Percentiles rank a stretch among this genome's conserved stretches.
phyloP scores from a whole-genome alignment of 1,140 invertebrate genomes.

The Drosophila bocqueti region DNA sequence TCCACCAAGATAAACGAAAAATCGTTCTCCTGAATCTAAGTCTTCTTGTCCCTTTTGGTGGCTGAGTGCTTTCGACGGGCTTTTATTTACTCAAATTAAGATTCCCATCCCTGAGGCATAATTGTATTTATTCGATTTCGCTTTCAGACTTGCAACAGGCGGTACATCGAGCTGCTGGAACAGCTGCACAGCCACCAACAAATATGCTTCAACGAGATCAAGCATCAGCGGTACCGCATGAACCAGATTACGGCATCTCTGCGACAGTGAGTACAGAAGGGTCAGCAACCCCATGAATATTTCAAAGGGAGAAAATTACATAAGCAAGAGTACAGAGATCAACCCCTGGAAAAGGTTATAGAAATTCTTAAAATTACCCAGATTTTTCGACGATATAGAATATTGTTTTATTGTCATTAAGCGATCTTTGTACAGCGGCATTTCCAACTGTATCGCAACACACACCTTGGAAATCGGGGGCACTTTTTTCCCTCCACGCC shows the following conservation, averaged over 20 bases:
- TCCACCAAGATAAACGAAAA: background rate
- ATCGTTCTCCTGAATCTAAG: background rate
- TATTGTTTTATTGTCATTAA: background rate
- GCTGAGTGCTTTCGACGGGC: background rate
- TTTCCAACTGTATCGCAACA: conserved; percentile 4
- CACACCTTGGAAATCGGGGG: conserved; percentile 18
- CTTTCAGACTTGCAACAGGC: conserved; percentile 89
- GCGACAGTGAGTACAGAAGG: conserved; percentile 88
- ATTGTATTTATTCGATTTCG: background rate
- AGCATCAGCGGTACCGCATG: conserved; percentile 95
- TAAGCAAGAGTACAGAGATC: background rate
- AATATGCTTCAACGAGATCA: conserved; percentile 94
- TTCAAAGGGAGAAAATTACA: background rate
- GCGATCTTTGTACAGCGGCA: conserved; percentile 20
- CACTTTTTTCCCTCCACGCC: conserved; percentile 14
- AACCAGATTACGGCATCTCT: conserved; percentile 91
- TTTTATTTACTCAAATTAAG: conserved; percentile 8
- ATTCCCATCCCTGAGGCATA: background rate
- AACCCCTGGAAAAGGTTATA: background rate
- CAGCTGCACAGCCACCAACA: conserved; percentile 93
- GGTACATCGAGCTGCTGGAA: conserved; percentile 93
- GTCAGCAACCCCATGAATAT: background rate
- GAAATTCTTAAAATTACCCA: background rate
- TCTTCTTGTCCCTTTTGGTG: background rate
- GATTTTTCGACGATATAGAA: background rate